phyloP scores from a whole-genome alignment of 2,797 vertebrate genomes.

The Chelon auratus region DNA sequence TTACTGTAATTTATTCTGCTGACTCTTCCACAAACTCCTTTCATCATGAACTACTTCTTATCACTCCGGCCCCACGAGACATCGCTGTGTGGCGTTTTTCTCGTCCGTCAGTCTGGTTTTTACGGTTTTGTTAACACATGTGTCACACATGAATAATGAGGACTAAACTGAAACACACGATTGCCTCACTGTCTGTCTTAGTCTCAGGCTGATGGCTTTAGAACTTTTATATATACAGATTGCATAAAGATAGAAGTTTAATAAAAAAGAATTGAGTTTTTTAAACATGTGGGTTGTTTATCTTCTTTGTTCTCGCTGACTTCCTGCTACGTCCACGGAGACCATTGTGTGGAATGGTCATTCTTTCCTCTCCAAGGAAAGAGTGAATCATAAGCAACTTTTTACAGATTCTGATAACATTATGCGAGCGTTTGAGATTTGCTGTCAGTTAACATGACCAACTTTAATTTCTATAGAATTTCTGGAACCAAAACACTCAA shows the following conservation, averaged over 20 bases:
- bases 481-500: too few species aligned
- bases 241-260: constrained; percentile 87
- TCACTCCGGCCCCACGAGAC: constrained; percentile 61
- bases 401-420: background rate
- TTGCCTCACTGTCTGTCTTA: constrained; percentile 77
- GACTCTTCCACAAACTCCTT: constrained; percentile 45
- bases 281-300: constrained; percentile 43
- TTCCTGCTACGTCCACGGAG: background rate
- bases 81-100: constrained; percentile 25
- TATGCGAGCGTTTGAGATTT: background rate
- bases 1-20: constrained; percentile 81
- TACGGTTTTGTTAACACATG: constrained; percentile 59
- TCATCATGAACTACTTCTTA: constrained; percentile 62
- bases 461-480: too few species aligned
- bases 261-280: constrained; percentile 85
- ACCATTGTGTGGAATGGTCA: background rate
- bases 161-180: constrained; percentile 71
- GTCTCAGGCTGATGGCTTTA: constrained; percentile 84
- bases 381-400: background rate
- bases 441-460: background rate
- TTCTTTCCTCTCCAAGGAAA: background rate
- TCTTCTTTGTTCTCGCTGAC: background rate
- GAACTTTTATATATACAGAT: constrained; percentile 88
- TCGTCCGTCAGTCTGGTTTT: constrained; percentile 58
- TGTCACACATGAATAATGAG: constrained; percentile 66